A percentile compares a stretch with the other conserved stretches of the same genome.
Evolutionary conservation across 2,797 vertebrate genomes (phyloP).

Genomic region (Typhlichthys eigenmanni): DNA sequence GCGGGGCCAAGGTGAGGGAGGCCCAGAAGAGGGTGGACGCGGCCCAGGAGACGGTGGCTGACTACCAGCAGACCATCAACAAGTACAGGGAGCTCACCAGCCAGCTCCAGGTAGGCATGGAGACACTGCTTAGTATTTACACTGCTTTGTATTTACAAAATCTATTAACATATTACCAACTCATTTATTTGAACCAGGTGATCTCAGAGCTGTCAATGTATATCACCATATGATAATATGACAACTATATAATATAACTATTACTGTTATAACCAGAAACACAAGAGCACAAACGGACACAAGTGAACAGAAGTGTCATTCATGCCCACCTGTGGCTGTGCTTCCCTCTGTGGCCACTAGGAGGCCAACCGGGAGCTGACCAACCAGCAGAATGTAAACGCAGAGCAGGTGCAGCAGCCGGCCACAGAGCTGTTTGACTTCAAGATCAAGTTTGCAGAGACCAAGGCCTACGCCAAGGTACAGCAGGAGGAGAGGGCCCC

Average conservation of each 20-base stretch:
- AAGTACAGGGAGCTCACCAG: constrained; percentile 93
- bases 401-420: constrained; percentile 89
- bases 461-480: constrained; percentile 97
- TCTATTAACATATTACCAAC: no score
- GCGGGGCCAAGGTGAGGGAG: constrained; percentile 81
- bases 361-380: constrained; percentile 92
- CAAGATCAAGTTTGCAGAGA: constrained; percentile 99
- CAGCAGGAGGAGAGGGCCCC: background rate
- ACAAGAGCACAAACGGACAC: no score
- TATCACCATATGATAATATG: no score
- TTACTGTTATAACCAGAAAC: no score
- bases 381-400: constrained; percentile 89
- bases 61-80: constrained; percentile 95
- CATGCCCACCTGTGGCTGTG: constrained; percentile 5
- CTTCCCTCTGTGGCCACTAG: constrained; percentile 58
- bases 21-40: constrained; percentile 93
- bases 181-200: no score
- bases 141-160: no score
- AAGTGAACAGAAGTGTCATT: background rate
- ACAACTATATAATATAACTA: no score
- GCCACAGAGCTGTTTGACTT: constrained; percentile 95
- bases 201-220: no score
- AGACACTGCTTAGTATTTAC: no score
- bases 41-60: constrained; percentile 92
- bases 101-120: constrained; percentile 84